Evolutionary conservation across 35 echinoderm and acorn worm species (phyloP), one percentile per base, ranked within the genome.

Genomic region (Ophiothrix spiculata): DNA sequence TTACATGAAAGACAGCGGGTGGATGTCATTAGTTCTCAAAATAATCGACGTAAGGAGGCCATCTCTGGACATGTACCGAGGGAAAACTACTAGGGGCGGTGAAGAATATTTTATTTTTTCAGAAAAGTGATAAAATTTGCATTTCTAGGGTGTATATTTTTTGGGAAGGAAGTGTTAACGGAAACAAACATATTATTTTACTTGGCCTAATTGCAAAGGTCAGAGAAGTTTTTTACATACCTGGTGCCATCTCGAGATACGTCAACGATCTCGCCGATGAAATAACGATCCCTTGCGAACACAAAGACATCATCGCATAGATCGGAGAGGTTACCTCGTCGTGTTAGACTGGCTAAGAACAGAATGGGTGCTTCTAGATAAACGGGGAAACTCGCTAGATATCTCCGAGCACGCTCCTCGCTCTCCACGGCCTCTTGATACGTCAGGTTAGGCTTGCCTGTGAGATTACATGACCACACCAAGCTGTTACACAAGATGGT

Each of bases 401-500:
- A 90, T 81, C 86, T 90, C 8, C 83, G 89, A 12, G 96, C 96
- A 40, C 87, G 79, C 37, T 91, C 95, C 75, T 98, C 95, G 36
- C 91, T 93, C 83, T 98, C 91, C 78, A 91, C 17, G 21, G 92
- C 96, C 64, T 99, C 96, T 49, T 99, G 91, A 80, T 99, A 99
- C 1, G 96, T 99, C 33, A 99, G 77, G 78, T 90, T 86, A 31
- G 96, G 92, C 31, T 88, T 80, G 33, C 92, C 88, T 31, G 96
- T 99, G 21, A 99, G 81, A 69, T 81, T 86, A 79, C 96, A 99
- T 64, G 89, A 91, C 96, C 96, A 99, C 86, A 99, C 96, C 56
- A 99, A 64, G 49, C 96, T 99, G 86, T 93, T 99, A 75, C 96
- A 99, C 39, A 99, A 80, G 37, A 99, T 99, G 31, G 96, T 99